Evolutionary conservation across 2,888 invertebrate species (phyloP), one percentile per base, ranked within the genome.

Genomic region (Zaprionus bogoriensis): DNA sequence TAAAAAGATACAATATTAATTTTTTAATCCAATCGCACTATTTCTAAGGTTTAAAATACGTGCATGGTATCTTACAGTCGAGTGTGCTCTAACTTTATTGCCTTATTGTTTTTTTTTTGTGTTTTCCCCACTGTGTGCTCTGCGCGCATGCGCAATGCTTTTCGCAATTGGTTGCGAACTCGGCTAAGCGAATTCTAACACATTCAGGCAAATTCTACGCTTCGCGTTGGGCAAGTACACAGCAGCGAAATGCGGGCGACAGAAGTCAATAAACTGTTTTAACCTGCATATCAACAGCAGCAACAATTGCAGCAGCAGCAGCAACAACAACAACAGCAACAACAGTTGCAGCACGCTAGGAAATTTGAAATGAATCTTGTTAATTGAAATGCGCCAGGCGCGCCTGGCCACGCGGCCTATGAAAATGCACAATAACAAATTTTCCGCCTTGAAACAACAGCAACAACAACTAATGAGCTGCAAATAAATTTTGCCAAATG

Each of bases 191-290:
- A 19, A 57, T 55, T 55, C 55, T 55, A 25, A 27, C 41, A 50
- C 42, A 51, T 82, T 84, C 85, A 85, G 59, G 76, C 27, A 50
- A 57, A 75, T 85, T 80, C 80, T 81, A 7, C 25, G 45, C 47
- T 25, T 41, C 36, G 32, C 41, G 54, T 78, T 66, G 59, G 30
- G 20, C 57, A 79, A 71, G 12, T 17, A 36, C 14, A 59, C 44
- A 46, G 42, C 54, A 44, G 45, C 46, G 28, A 69, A 66, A 69
- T 65, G 68, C 74, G 62, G 57, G 67, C 63, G 27, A 39, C 14
- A 51, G 55, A 72, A 78, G 85, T 87, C 85, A 87, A 85, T 77
- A 86, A 86, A 85, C 86, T 77, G 70, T 72, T 76, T 81, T 86
- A 86, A 74, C 87, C 86, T 72, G 86, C 80, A 79, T 82, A 72